These are phyloP conservation scores for Lepidotrigona ventralis DNA, from an alignment of 1,140 invertebrate species.

Conservation along the genomic window DNA sequence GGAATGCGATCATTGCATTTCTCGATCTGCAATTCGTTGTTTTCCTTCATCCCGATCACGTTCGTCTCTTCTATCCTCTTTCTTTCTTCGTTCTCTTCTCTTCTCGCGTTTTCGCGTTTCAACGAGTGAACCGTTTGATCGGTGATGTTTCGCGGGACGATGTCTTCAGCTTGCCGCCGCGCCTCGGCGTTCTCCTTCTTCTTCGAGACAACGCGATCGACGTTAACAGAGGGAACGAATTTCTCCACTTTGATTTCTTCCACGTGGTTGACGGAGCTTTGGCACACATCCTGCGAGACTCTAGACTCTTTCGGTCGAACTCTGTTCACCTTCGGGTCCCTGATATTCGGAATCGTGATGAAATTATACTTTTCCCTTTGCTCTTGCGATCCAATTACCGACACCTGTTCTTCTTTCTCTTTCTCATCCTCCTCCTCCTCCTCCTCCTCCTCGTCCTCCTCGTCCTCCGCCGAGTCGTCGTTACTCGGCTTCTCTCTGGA, in stretches of 20 bases:
- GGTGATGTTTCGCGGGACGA: background rate
- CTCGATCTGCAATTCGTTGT: constrained; percentile 65
- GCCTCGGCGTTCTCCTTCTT: constrained; percentile 2
- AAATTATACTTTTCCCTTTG: constrained; percentile 66
- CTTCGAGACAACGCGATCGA: constrained; percentile 2
- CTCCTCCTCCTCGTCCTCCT: constrained; percentile 49
- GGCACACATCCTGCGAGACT: constrained; percentile 61
- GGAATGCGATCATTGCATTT: constrained; percentile 63
- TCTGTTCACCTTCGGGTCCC: constrained; percentile 67
- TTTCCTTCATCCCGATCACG: constrained; percentile 40
- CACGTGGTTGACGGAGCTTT: constrained; percentile 17
- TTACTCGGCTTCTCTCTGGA: constrained; percentile 48
- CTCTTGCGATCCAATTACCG: constrained; percentile 50
- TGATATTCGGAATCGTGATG: constrained; percentile 78
- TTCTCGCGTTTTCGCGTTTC: constrained; percentile 21
- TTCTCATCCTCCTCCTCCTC: constrained; percentile 41
- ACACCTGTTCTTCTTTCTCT: constrained; percentile 49
- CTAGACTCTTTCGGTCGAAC: constrained; percentile 56
- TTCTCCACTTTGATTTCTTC: constrained; percentile 72
- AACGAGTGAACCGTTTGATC: background rate
- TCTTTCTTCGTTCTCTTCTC: constrained; percentile 28
- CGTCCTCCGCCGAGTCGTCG: constrained; percentile 29
- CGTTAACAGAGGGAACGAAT: constrained; percentile 54
- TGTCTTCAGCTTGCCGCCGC: background rate
- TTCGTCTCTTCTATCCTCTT: constrained; percentile 33